Conservation (phyloP, 2,888 invertebrate species). For the Dicranocentrus wangi region DNA sequence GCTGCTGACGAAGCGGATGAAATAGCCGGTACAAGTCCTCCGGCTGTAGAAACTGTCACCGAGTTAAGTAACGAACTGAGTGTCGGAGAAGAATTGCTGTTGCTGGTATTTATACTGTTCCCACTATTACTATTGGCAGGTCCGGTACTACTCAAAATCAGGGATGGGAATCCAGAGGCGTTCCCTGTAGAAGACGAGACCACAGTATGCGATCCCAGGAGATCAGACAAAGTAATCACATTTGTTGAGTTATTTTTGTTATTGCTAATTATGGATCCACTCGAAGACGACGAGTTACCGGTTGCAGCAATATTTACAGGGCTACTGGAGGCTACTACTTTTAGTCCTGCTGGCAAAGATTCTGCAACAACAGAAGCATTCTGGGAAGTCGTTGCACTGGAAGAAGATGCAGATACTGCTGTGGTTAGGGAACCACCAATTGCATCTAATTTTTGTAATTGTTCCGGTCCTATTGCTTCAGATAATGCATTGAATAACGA, state of each 20-base stretch:
- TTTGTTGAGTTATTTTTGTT: conserved; percentile 48
- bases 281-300: conserved; percentile 12
- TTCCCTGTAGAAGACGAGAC: conserved; percentile 59
- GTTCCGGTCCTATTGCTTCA: conserved; percentile 65
- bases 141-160: conserved; percentile 50
- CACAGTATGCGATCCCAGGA: conserved; percentile 69
- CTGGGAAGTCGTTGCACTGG: conserved; percentile 46
- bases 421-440: conserved; percentile 42
- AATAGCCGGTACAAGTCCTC: conserved; percentile 18
- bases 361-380: conserved; percentile 30
- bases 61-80: conserved; percentile 52
- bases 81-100: conserved; percentile 41
- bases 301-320: conserved; percentile 25
- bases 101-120: background rate
- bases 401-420: conserved; percentile 30
- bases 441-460: conserved; percentile 64
- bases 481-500: conserved; percentile 64
- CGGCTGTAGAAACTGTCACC: background rate
- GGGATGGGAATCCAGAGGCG: conserved; percentile 34
- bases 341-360: conserved; percentile 27
- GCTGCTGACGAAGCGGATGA: conserved; percentile 32
- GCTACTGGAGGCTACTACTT: conserved; percentile 5
- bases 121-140: background rate
- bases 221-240: conserved; percentile 69
- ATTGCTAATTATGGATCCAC: conserved; percentile 32